Base-by-base conservation (phyloP, 1,140 invertebrate genomes). In the Gryon sp. region DNA sequence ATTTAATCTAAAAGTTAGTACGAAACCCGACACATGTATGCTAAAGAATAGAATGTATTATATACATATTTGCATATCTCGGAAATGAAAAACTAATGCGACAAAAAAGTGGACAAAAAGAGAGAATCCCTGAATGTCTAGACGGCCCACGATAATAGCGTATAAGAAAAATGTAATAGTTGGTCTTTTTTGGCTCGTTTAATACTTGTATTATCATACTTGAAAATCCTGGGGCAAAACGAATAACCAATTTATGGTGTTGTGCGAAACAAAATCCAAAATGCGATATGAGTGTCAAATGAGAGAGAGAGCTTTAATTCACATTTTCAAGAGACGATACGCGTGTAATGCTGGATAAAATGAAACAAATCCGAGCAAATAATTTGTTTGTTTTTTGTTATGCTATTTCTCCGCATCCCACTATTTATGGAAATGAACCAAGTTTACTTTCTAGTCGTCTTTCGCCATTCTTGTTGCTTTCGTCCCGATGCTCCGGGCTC, bases 391-490 rank as follows among this genome's bases (percentile, higher is more conserved):
- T 16, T 19, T 24, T 40, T n/a, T n/a, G n/a, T n/a, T 50, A 36
- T 14, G 43, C 28, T 14, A 6, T 8, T 38, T 9, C 26, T 52
- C 19, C 38, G 60, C 30, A 48, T 55, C 59, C 66, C 62, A 82
- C 82, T 88, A 88, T 88, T 86, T 85, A 86, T 86, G 85, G 82
- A 86, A 88, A 88, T 87, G 81, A 87, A 86, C 80, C 65, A 76
- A 82, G 80, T 82, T 82, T 83, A 78, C 80, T 68, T 73, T 72
- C 53, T 59, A 48, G 20, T 77, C 82, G 9, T 80, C 81, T 16
- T 14, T 3, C 7, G 12, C 46, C 65, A 22, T 16, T 41, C 15
- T 14, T 69, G 7, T 26, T 60, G 22, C 6, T 9, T 9, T 30
- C 32, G 12, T 55, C 12, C 53, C 55, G n/a, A n/a, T 18, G 15